Conservation (phyloP, 2,113 vertebrate species). For the Ellobius talpinus region DNA sequence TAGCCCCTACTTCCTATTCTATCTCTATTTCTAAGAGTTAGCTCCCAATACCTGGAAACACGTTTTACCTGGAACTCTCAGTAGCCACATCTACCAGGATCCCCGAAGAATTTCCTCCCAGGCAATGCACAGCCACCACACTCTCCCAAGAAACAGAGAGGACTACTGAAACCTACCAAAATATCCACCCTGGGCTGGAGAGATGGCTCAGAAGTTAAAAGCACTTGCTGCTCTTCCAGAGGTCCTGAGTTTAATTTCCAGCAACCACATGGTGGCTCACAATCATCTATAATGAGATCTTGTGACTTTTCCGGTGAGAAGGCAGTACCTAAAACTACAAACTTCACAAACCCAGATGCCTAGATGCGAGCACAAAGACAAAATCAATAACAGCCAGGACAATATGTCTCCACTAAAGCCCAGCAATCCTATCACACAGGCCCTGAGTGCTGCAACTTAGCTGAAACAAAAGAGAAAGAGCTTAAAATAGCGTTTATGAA, state of each 20-base stretch:
- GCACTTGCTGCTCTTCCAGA: no score
- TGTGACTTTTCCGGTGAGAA: no score
- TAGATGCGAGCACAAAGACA: not conserved
- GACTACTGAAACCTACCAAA: not conserved
- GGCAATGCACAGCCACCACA: not conserved
- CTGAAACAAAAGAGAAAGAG: not conserved
- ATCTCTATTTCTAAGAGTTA: not conserved
- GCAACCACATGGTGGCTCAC: no score
- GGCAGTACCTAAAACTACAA: not conserved
- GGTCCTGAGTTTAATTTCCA: no score
- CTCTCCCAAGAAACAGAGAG: not conserved
- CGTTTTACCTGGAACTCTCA: not conserved
- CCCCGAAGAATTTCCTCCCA: not conserved
- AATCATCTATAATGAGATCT: no score
- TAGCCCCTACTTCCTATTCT: not conserved
- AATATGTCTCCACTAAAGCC: not conserved
- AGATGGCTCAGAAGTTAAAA: no score
- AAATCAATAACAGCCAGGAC: not conserved
- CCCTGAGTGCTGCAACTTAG: not conserved
- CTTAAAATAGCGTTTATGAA: not conserved
- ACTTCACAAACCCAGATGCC: not conserved
- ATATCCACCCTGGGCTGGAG: no score
- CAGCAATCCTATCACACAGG: not conserved
- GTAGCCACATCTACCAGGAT: not conserved
- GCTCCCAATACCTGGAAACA: not conserved